Base-by-base conservation (phyloP, 2,797 vertebrate genomes). In the Emydoidea blandingii region DNA sequence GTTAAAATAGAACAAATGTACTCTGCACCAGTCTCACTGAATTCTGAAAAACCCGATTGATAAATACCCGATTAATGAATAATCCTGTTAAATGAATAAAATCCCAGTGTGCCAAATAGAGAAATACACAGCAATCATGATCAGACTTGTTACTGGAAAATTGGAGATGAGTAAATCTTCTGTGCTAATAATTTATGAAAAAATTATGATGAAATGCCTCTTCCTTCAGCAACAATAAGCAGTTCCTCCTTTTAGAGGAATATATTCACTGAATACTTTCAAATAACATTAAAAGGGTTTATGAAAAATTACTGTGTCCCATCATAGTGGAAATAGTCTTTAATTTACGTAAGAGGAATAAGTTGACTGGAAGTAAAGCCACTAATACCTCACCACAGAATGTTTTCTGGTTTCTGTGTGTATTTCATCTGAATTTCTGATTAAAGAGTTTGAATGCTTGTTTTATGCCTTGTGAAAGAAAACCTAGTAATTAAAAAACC, bases 1-100 rank as follows among this genome's bases (percentile, higher is more conserved):
- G 92, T 95, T 95, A 97, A 97, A 97, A 97, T 93, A 83, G 93
- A 97, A 97, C 89, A 97, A 97, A 96, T 98, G 84, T 94, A 96
- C 86, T 96, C 92, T 95, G 82, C 49, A 84, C 93, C 78, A 89
- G 93, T 95, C 50, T 93, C 82, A 96, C 19, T 88, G 91, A 94
- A 56, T 95, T 96, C 86, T 86, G 10, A 96, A 96, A 97, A 96
- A 94, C 31, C 53, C 59, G 87, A 93, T 96, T 96, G 92, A 92
- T 97, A 98, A 97, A 97, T 97, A 92, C 94, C 96, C 97, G 97
- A 97, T 97, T 97, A 98, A 97, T 97, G 95, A 97, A 96, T 97
- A 97, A 98, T 98, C 96, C 89, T 96, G 96, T 98, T 97, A 97
- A 97, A 95, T 92, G 76, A 97, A 89, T 97, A 97, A 98, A 97